Conservation (phyloP, 1,140 invertebrate genomes). For the Mactra quadrangularis region DNA sequence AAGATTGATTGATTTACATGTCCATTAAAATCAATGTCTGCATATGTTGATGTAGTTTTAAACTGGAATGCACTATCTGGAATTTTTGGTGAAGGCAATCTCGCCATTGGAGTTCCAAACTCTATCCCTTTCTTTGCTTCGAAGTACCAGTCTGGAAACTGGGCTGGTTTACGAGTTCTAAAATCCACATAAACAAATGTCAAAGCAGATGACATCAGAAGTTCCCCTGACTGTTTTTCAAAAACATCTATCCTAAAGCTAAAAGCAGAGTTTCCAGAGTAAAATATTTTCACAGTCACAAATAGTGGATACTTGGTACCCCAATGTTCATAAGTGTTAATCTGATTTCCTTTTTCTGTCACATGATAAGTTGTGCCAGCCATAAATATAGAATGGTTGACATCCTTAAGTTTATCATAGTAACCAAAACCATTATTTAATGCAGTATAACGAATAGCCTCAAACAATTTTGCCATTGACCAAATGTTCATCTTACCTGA, state of each 20-base stretch:
- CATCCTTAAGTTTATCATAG: conserved; percentile 36
- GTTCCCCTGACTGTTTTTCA: background rate
- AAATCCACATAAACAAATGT: conserved; percentile 57
- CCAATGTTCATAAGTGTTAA: conserved; percentile 31
- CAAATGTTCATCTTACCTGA: conserved; percentile 54
- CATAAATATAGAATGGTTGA: conserved; percentile 47
- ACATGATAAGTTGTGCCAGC: conserved; percentile 42
- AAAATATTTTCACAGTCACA: conserved; percentile 5
- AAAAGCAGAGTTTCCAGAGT: conserved; percentile 40
- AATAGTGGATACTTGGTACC: conserved; percentile 33
- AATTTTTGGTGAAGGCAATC: conserved; percentile 19
- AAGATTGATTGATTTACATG: conserved; percentile 56
- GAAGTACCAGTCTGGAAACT: conserved; percentile 43
- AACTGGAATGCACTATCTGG: conserved; percentile 31
- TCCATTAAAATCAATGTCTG: conserved; percentile 55
- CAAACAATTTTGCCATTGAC: conserved; percentile 48
- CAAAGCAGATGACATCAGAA: background rate
- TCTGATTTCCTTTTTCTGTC: background rate
- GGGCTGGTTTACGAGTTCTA: conserved; percentile 30
- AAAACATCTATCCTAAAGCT: conserved; percentile 13
- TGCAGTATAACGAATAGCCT: conserved; percentile 32
- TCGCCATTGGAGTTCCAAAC: background rate
- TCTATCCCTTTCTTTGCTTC: conserved; percentile 2
- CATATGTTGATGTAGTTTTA: conserved; percentile 6
- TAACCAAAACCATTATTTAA: conserved; percentile 40